Evolutionary conservation across 2,113 vertebrate genomes (phyloP).

Genomic region (Chloropsis cyanopogon): DNA sequence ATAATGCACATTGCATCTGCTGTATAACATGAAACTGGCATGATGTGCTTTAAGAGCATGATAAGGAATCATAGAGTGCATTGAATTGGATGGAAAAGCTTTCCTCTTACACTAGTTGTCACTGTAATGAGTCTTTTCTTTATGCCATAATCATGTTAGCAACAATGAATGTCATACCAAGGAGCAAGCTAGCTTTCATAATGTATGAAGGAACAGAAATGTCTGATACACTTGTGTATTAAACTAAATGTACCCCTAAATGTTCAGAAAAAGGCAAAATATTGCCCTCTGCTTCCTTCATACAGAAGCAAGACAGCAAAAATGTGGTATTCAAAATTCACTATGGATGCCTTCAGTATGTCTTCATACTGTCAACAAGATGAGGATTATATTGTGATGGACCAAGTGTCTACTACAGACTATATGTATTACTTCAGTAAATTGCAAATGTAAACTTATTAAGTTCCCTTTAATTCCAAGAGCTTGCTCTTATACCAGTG

Average conservation of each 20-base stretch:
- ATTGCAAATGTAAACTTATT: not conserved
- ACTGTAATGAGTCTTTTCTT: not conserved
- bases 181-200: not conserved
- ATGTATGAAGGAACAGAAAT: not conserved
- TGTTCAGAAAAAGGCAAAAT: not conserved
- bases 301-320: not conserved
- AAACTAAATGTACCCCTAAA: not conserved
- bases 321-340: not conserved
- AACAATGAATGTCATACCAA: not conserved
- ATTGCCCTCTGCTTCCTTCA: not conserved
- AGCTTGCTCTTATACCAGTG: not conserved
- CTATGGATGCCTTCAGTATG: not conserved
- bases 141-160: not conserved
- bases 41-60: not conserved
- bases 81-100: not conserved
- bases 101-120: not conserved
- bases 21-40: not conserved
- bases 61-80: not conserved
- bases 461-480: not conserved
- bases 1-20: not conserved
- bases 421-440: not conserved
- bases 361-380: not conserved
- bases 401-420: not conserved
- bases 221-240: not conserved
- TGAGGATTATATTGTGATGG: not conserved